Evolutionary conservation across 2,113 vertebrate species (phyloP).

Genomic region (Chaetura pelagica): DNA sequence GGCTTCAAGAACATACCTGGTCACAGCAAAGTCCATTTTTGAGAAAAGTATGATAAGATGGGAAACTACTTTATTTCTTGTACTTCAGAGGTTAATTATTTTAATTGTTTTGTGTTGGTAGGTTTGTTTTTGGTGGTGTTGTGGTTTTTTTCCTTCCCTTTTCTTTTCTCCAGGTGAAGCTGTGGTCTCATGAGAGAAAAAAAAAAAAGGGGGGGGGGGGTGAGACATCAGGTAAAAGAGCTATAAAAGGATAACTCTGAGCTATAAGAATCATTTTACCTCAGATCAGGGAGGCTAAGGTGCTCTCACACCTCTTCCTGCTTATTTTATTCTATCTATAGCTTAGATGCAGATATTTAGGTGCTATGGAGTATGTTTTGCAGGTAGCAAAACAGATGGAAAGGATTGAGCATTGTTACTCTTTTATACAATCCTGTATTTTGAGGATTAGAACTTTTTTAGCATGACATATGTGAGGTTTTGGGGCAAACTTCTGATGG

Average conservation of each 20-base stretch:
- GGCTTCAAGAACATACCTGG: background rate
- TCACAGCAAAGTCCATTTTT: background rate
- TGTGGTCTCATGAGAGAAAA: background rate
- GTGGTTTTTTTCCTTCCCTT: background rate
- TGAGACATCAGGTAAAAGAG: background rate
- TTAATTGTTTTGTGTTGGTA: too few species aligned
- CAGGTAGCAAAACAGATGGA: background rate
- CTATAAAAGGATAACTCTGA: background rate
- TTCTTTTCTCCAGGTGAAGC: background rate
- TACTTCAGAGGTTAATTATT: background rate
- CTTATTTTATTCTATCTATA: background rate
- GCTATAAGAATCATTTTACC: background rate
- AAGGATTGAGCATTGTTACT: background rate
- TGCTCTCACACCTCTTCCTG: background rate
- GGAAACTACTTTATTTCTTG: background rate
- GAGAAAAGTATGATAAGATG: rapidly evolving
- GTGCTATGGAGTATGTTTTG: background rate
- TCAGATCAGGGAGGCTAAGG: background rate
- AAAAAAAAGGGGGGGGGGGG: too few species aligned
- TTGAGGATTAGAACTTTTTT: background rate
- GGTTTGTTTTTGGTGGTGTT: too few species aligned
- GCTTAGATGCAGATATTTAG: background rate
- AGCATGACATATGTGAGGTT: background rate
- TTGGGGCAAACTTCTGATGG: background rate
- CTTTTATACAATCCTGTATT: background rate